A percentile compares a stretch with the other conserved stretches of the same genome.
Conservation (phyloP, 2,888 invertebrate species). For the Rotaria sp. region DNA sequence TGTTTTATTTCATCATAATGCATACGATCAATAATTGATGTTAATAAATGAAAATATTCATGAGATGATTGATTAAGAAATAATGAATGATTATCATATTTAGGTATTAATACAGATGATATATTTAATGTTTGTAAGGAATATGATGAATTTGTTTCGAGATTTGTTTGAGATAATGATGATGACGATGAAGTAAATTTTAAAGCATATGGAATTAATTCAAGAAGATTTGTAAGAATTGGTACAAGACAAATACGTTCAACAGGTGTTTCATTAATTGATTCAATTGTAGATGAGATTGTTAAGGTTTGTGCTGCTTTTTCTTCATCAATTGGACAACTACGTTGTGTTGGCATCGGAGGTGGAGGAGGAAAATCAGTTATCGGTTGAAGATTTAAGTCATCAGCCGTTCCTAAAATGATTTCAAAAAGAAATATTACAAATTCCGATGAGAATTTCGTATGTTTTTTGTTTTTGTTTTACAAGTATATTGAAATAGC, state of each 20-base stretch:
- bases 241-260: slow-evolving; percentile 26
- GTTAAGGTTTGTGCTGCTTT: background rate
- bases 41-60: slow-evolving; percentile 28
- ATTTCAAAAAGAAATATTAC: too few species aligned
- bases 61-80: slow-evolving; percentile 8
- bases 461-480: too few species aligned
- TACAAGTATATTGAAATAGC: too few species aligned
- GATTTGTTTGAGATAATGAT: background rate
- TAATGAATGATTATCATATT: background rate
- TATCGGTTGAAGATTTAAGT: background rate
- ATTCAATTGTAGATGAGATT: background rate
- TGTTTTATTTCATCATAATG: slow-evolving; percentile 18
- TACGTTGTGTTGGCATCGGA: background rate
- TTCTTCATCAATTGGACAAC: background rate
- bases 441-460: too few species aligned
- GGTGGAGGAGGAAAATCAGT: background rate
- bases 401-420: background rate
- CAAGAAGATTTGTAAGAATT: background rate
- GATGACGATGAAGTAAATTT: background rate
- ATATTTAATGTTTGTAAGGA: background rate
- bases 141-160: background rate
- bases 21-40: slow-evolving; percentile 13
- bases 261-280: background rate
- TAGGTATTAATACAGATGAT: background rate
- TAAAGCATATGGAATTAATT: background rate